These are phyloP conservation scores for Eciton burchellii DNA, from an alignment of 1,140 invertebrate species.

Conservation along the genomic window DNA sequence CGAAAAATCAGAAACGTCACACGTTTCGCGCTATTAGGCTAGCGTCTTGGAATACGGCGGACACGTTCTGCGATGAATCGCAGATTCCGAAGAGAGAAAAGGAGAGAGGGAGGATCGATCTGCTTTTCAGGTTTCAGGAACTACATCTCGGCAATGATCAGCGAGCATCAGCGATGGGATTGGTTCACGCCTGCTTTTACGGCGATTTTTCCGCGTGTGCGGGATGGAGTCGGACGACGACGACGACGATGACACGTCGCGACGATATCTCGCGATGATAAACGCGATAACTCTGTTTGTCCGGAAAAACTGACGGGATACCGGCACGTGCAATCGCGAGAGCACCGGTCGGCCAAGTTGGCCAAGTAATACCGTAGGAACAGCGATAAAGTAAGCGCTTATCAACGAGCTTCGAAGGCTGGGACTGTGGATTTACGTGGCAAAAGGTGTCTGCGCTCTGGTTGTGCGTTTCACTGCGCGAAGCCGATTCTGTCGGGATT, in stretches of 20 bases:
- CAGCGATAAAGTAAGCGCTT: constrained; percentile 25
- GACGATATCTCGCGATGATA: constrained; percentile 44
- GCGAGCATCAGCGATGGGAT: background rate
- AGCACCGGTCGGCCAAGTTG: constrained; percentile 2
- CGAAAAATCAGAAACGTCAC: too few relatives aligned
- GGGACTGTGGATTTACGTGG: background rate
- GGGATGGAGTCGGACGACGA: background rate
- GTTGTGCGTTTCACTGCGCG: too few relatives aligned
- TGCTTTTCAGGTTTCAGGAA: background rate
- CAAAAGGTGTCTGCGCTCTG: background rate
- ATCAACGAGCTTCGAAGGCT: constrained; percentile 9
- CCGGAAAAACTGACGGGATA: constrained; percentile 32
- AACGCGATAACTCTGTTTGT: constrained; percentile 51
- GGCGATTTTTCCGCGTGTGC: background rate
- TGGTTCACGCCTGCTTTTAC: background rate
- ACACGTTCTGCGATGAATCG: too few relatives aligned
- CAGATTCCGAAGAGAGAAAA: too few relatives aligned
- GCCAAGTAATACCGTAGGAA: constrained; percentile 18
- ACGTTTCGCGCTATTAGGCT: too few relatives aligned
- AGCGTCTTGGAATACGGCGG: too few relatives aligned
- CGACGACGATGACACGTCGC: background rate
- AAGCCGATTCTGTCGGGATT: too few relatives aligned
- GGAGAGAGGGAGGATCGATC: background rate
- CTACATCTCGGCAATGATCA: background rate
- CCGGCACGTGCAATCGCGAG: constrained; percentile 5